Percentiles rank a stretch among this genome's conserved stretches.
phyloP scores from a whole-genome alignment of 2,888 invertebrate species.

The Hofmannophila pseudospretella region DNA sequence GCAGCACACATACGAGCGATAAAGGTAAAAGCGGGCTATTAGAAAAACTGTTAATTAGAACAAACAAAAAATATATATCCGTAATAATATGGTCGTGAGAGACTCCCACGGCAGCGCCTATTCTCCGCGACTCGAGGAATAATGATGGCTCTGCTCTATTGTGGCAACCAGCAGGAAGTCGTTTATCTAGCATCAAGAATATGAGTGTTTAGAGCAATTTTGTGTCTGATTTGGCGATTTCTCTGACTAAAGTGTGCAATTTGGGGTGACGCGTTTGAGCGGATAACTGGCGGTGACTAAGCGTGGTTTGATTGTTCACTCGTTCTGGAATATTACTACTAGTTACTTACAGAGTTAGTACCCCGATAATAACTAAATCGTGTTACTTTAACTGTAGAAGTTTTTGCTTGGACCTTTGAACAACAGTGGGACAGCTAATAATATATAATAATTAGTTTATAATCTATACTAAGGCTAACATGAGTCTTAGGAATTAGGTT shows the following conservation, averaged over 20 bases:
- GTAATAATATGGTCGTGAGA: constrained; percentile 75
- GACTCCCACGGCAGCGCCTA: constrained; percentile 66
- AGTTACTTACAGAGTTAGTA: too few relatives aligned
- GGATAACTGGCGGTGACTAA: constrained; percentile 30
- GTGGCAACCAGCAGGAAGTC: constrained; percentile 71
- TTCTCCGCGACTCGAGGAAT: constrained; percentile 56
- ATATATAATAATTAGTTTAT: too few relatives aligned
- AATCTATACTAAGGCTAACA: too few relatives aligned
- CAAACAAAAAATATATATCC: constrained; percentile 75
- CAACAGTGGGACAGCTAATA: too few relatives aligned
- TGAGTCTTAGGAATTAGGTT: too few relatives aligned
- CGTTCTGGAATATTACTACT: constrained; percentile 7
- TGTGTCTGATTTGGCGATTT: constrained; percentile 55
- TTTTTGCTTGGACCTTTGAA: too few relatives aligned
- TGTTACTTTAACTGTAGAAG: too few relatives aligned
- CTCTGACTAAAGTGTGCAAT: constrained; percentile 71
- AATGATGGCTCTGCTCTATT: constrained; percentile 68
- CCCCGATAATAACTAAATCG: too few relatives aligned
- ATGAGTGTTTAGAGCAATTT: constrained; percentile 76
- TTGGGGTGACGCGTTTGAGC: constrained; percentile 47
- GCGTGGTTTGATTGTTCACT: constrained; percentile 21
- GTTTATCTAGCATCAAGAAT: constrained; percentile 78
- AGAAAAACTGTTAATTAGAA: constrained; percentile 75
- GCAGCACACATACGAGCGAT: constrained; percentile 46
- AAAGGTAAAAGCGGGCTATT: constrained; percentile 72